A percentile compares a stretch with the other conserved stretches of the same genome.
phyloP scores from a whole-genome alignment of 2,797 vertebrate species.

The Pristis pectinata region DNA sequence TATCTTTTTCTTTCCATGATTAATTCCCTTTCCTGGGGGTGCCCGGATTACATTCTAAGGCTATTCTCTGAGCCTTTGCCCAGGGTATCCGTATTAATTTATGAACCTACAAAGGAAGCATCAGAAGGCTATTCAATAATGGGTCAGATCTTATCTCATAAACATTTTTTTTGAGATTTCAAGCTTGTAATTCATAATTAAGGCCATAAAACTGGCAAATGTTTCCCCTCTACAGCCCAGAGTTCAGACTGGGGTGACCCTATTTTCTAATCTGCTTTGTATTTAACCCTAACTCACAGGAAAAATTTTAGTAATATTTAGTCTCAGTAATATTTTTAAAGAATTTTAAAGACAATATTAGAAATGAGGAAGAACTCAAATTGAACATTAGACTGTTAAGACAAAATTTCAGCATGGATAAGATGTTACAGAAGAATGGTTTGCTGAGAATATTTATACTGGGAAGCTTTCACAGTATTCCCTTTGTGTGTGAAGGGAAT shows the following conservation, averaged over 20 bases:
- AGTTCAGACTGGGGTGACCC: neutral
- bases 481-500: neutral
- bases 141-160: neutral
- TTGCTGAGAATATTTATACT: neutral
- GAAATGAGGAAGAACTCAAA: neutral
- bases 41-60: neutral
- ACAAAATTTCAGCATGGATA: neutral
- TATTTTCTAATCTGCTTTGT: neutral
- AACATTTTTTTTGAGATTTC: neutral
- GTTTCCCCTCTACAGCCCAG: neutral
- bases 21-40: neutral
- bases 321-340: neutral
- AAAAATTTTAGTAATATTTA: neutral
- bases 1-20: neutral
- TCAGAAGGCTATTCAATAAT: neutral
- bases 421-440: neutral
- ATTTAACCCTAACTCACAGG: neutral
- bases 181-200: neutral
- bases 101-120: neutral
- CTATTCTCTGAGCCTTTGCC: neutral
- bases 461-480: neutral
- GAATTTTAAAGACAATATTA: neutral
- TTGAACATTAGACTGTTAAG: neutral
- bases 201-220: neutral
- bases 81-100: neutral